Conservation (phyloP, 2,888 invertebrate genomes). For the Corbicula japonica region DNA sequence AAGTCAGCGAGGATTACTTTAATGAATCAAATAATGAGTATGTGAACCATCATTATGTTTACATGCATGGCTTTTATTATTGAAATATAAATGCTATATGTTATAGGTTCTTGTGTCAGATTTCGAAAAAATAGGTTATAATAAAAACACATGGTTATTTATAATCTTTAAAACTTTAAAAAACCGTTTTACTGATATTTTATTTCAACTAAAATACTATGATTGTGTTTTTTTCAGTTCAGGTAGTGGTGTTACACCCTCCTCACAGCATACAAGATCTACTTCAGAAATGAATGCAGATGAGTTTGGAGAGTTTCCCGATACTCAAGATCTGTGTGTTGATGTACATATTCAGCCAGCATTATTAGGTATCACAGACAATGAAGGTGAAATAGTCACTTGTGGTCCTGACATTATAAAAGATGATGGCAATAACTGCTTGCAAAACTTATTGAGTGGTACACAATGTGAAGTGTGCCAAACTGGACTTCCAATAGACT, state of each 20-base stretch:
- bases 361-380: not conserved
- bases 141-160: too few species aligned
- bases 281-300: not conserved
- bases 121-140: too few species aligned
- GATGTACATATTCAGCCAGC: constrained; percentile 19
- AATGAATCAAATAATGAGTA: constrained; percentile 64
- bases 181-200: too few species aligned
- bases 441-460: constrained; percentile 9
- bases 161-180: too few species aligned
- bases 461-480: not conserved
- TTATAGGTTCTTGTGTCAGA: not conserved
- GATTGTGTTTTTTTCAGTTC: too few species aligned
- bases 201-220: too few species aligned
- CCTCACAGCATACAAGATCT: not conserved
- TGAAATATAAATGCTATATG: not conserved
- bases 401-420: not conserved
- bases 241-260: constrained; percentile 1
- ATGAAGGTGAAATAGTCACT: not conserved
- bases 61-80: not conserved
- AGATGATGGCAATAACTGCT: constrained; percentile 9
- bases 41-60: not conserved
- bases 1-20: constrained; percentile 75
- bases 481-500: not conserved
- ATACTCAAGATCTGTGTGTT: not conserved
- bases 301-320: not conserved